Conservation (phyloP, 64 coral and sea anemone genomes). For the Catalaphyllia jardinei region DNA sequence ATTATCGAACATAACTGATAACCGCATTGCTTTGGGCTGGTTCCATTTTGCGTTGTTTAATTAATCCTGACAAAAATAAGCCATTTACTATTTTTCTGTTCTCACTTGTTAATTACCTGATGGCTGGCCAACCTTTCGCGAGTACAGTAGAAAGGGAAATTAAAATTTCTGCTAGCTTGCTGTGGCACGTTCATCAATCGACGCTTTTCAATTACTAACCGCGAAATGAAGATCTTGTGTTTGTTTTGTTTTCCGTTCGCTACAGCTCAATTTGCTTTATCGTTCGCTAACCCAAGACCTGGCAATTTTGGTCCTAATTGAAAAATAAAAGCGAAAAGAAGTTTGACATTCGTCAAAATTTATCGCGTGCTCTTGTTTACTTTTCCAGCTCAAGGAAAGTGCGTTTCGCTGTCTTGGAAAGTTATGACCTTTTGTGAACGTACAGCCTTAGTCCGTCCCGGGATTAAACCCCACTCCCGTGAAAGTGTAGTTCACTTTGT, state of each 20-base stretch:
- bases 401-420: no score
- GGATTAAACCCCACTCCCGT: neutral
- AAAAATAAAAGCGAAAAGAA: constrained; percentile 9
- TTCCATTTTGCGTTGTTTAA: constrained; percentile 33
- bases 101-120: constrained; percentile 51
- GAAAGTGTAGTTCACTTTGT: neutral
- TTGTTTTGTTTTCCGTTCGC: constrained; percentile 30
- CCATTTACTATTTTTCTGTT: constrained; percentile 50
- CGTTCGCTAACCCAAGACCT: neutral
- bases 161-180: constrained; percentile 35
- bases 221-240: constrained; percentile 33
- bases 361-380: neutral
- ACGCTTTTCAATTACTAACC: constrained; percentile 34
- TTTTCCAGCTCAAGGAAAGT: no score
- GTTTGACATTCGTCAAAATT: neutral
- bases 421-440: no score
- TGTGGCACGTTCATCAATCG: constrained; percentile 33
- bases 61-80: constrained; percentile 51
- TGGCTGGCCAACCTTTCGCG: constrained; percentile 24
- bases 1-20: constrained; percentile 22
- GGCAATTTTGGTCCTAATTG: neutral
- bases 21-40: neutral
- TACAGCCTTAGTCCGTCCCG: no score
- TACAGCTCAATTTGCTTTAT: constrained; percentile 14
- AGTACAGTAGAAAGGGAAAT: constrained; percentile 39